These are phyloP conservation scores for Sus cebifrons DNA, from an alignment of 2,797 vertebrate species.

Conservation along the genomic window DNA sequence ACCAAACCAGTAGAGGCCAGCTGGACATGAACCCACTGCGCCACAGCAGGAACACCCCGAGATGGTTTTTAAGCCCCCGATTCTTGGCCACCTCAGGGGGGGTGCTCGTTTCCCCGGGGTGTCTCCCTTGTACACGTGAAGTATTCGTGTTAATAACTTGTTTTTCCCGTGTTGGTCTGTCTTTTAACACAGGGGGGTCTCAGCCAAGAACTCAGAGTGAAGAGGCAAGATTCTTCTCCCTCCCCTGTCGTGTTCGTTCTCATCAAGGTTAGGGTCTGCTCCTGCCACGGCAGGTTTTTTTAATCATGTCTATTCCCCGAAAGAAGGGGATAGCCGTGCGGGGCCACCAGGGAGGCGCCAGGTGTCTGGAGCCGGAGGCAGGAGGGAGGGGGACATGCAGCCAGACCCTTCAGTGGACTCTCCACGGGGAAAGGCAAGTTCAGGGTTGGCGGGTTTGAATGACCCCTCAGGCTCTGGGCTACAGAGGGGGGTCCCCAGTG, in stretches of 20 bases:
- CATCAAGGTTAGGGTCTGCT: neutral
- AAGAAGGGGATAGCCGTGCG: neutral
- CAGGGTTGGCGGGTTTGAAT: neutral
- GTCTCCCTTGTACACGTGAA: neutral
- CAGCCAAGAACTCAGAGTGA: neutral
- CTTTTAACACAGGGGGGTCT: neutral
- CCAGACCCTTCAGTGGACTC: fast-evolving
- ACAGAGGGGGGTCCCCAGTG: neutral
- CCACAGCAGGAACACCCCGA: neutral
- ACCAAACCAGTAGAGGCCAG: too few relatives aligned
- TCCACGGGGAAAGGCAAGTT: neutral
- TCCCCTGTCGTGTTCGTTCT: neutral
- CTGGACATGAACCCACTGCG: too few relatives aligned
- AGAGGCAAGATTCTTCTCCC: neutral
- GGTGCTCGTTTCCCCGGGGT: neutral
- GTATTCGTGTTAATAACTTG: too few relatives aligned
- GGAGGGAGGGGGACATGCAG: too few relatives aligned
- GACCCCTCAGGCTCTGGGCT: neutral
- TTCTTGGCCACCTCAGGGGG: neutral
- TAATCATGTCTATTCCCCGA: neutral
- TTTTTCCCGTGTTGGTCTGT: neutral
- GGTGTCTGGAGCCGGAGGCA: neutral
- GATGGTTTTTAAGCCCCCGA: neutral
- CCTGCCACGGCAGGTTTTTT: neutral
- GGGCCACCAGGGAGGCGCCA: too few relatives aligned